These are phyloP conservation scores for Penaeus vannamei DNA, from an alignment of 1,140 invertebrate genomes.

Conservation along the genomic window DNA sequence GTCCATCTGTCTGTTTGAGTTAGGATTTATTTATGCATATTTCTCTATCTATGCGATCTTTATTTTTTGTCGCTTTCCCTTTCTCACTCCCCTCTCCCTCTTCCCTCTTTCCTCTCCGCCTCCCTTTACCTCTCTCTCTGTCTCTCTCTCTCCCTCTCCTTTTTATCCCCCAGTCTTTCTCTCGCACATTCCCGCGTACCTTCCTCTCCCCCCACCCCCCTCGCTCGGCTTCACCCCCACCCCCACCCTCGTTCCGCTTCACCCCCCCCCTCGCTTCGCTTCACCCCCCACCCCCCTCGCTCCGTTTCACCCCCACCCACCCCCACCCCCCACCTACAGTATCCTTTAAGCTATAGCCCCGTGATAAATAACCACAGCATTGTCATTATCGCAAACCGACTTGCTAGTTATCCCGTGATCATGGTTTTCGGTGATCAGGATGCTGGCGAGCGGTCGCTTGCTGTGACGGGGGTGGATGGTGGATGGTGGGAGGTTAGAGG, in stretches of 20 bases:
- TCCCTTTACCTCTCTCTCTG: neutral
- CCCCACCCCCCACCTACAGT: neutral
- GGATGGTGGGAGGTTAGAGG: no score
- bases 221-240: neutral
- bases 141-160: constrained; percentile 1
- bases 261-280: neutral
- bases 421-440: no score
- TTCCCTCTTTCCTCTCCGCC: neutral
- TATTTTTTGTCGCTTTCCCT: neutral
- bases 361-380: no score
- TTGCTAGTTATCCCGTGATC: no score
- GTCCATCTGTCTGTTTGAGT: neutral
- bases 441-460: no score
- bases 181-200: neutral
- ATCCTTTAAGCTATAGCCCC: no score
- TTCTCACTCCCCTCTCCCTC: neutral
- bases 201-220: neutral
- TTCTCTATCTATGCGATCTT: neutral
- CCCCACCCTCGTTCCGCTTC: neutral
- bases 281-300: neutral
- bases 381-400: no score
- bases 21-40: neutral
- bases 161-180: neutral
- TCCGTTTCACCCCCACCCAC: neutral
- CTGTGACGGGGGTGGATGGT: no score